Percentiles rank a stretch among this genome's conserved stretches.
Conservation (phyloP, 37 sponge, comb jelly and placozoan species). For the Theonella swinhoei region DNA sequence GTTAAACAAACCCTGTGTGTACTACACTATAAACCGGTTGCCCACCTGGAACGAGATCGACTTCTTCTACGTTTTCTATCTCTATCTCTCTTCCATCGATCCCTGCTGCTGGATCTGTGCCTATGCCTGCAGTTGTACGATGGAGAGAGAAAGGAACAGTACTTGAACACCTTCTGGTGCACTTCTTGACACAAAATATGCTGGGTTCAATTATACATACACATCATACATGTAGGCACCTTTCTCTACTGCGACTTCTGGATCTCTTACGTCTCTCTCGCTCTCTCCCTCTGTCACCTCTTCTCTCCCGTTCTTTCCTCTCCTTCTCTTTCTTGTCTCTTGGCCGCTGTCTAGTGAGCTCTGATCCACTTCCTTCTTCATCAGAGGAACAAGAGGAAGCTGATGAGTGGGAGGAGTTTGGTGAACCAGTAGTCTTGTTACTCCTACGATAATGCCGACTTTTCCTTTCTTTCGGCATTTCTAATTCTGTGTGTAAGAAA, state of each 20-base stretch:
- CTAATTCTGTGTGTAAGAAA: neutral
- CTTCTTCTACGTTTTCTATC: slow-evolving; percentile 6
- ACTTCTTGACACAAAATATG: too few species aligned
- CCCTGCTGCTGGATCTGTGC: neutral
- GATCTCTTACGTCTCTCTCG: neutral
- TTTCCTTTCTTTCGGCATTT: slow-evolving; percentile 23
- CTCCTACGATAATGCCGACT: slow-evolving; percentile 21
- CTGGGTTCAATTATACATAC: neutral
- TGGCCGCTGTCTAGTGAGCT: neutral
- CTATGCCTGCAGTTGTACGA: neutral
- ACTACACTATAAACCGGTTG: too few species aligned
- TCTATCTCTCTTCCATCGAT: slow-evolving; percentile 21
- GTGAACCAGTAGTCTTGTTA: neutral
- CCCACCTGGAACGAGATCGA: neutral
- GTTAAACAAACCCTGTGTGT: too few species aligned
- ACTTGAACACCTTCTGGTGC: too few species aligned
- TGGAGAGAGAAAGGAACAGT: neutral
- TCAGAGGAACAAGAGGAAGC: slow-evolving; percentile 6
- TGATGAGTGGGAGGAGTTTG: neutral
- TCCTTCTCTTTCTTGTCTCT: neutral
- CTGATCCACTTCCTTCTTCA: neutral
- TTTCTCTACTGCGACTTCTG: neutral
- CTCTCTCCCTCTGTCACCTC: slow-evolving; percentile 18
- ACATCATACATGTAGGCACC: neutral
- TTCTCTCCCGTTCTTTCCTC: slow-evolving; percentile 1